A percentile compares a stretch with the other conserved stretches of the same genome.
Conservation (phyloP, 2,113 vertebrate species). For the Alexandromys fortis region DNA sequence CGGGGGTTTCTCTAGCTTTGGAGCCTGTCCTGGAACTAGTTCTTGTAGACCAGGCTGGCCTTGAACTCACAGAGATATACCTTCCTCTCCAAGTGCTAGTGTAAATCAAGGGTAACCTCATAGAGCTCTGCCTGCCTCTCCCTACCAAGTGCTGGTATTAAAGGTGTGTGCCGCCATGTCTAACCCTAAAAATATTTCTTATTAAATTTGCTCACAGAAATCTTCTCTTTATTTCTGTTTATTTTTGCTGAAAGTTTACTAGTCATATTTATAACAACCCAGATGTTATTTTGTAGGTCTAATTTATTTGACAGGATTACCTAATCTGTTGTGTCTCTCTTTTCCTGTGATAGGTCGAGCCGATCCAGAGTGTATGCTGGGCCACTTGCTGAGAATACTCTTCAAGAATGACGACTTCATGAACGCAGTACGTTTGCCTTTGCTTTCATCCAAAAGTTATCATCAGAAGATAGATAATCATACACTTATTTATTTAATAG, state of each 20-base stretch:
- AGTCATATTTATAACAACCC: background rate
- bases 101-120: background rate
- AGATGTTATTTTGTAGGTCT: constrained; percentile 9
- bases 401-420: constrained; percentile 99
- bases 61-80: too few species aligned
- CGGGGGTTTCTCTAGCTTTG: too few species aligned
- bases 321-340: constrained; percentile 58
- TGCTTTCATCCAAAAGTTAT: constrained; percentile 53
- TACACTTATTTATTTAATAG: background rate
- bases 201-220: background rate
- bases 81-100: too few species aligned
- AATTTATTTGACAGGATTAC: background rate
- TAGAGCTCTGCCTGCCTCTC: background rate
- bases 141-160: background rate
- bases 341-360: constrained; percentile 91
- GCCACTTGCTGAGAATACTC: constrained; percentile 97
- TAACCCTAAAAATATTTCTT: background rate
- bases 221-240: background rate
- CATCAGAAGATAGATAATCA: background rate
- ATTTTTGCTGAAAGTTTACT: constrained; percentile 42
- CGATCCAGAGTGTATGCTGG: constrained; percentile 97
- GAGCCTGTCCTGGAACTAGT: too few species aligned
- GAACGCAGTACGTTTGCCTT: constrained; percentile 93
- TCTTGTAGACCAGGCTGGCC: too few species aligned
- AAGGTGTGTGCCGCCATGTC: background rate